Evolutionary conservation across 2,113 vertebrate genomes (phyloP).

Genomic region (Chunga burmeisteri): DNA sequence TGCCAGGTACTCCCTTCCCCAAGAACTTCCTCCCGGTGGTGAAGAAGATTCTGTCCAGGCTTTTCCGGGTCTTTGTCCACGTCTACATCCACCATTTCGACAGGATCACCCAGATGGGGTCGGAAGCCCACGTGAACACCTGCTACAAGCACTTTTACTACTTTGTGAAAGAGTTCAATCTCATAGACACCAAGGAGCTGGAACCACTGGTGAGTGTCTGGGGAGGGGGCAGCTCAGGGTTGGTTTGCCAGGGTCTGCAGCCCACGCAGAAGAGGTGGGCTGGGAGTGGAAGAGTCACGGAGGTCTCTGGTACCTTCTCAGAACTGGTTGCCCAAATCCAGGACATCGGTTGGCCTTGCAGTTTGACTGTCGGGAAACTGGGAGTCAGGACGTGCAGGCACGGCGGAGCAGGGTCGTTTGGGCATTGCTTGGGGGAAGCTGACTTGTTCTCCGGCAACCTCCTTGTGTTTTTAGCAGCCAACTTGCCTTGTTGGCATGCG

Average conservation of each 20-base stretch:
- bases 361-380: background rate
- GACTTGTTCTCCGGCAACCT: background rate
- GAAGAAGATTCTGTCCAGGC: conserved; percentile 95
- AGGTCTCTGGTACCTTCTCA: background rate
- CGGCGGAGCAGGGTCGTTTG: background rate
- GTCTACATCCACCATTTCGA: conserved; percentile 99
- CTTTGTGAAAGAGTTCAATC: conserved; percentile 92
- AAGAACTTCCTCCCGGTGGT: conserved; percentile 94
- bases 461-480: background rate
- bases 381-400: background rate
- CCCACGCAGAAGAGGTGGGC: background rate
- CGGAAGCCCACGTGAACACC: conserved; percentile 96
- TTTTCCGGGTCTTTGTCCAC: conserved; percentile 97
- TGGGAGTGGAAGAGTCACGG: background rate
- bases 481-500: background rate
- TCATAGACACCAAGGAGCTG: conserved; percentile 98
- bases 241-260: background rate
- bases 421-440: accelerated
- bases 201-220: conserved; percentile 90
- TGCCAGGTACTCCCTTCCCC: conserved; percentile 93
- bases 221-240: background rate
- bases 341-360: background rate
- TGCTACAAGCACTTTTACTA: conserved; percentile 99
- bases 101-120: conserved; percentile 92
- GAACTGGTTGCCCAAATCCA: background rate